Evolutionary conservation across 2,888 invertebrate species (phyloP), one percentile per base, ranked within the genome.

Genomic region (Silvanus unidentatus): DNA sequence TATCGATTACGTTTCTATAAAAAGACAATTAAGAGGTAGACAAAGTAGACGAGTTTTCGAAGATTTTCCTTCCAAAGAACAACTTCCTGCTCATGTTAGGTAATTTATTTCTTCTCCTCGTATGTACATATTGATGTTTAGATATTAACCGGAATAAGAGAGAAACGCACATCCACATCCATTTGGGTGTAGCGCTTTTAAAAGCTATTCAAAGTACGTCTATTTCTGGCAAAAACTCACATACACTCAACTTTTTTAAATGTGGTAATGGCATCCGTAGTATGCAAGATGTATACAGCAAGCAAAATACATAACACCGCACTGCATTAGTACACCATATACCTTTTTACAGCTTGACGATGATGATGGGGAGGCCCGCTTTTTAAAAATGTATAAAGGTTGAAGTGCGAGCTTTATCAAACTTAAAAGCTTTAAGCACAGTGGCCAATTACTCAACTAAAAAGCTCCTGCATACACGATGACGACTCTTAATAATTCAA

Each of bases 361-460:
- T 22, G 22, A 22, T 22, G 22, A 22, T 22, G 22, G 32, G n/a
- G 32, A 5, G 32, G 32, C 22, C 22, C 11, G 60, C 65, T 64
- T 69, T 69, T 69, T 68, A 67, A 69, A 69, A 69, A 68, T 70
- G 70, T 69, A 70, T 70, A 70, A 71, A 70, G 69, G 66, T 64
- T 60, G 64, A 69, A 68, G 67, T 64, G 65, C 59, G 60, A 59
- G 70, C 66, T 64, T 68, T 68, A 66, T 66, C 58, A 62, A 57
- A 62, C 65, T 70, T 72, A 72, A 72, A 71, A 72, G 72, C 72
- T 71, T 66, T 70, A 71, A 71, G 71, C 69, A 67, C 67, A 66
- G 70, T 70, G 71, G 69, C 70, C 72, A 72, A 72, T 72, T 70
- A 70, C 66, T 61, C 63, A 53, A 62, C 68, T 70, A 69, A 69